A percentile compares a stretch with the other conserved stretches of the same genome.
Evolutionary conservation across 2,888 invertebrate genomes (phyloP).

Genomic region (Boloria selene): DNA sequence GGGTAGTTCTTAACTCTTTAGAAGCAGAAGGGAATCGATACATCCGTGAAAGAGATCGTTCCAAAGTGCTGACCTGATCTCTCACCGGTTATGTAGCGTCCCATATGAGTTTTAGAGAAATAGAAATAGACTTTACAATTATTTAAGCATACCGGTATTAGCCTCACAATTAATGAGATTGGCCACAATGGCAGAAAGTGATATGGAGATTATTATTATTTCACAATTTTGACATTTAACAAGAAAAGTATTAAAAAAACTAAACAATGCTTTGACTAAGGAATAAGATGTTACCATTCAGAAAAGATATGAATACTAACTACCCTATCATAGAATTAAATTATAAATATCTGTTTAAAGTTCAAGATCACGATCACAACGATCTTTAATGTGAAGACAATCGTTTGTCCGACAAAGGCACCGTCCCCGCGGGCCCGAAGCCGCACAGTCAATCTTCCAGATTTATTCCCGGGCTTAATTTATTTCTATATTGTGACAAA

Average conservation of each 20-base stretch:
- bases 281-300: too few relatives aligned
- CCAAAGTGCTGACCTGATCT: too few relatives aligned
- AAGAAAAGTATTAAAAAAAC: not conserved
- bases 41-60: too few relatives aligned
- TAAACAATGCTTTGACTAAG: not conserved
- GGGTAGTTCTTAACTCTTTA: too few relatives aligned
- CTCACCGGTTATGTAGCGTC: too few relatives aligned
- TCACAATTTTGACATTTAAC: not conserved
- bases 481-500: conserved; percentile 73
- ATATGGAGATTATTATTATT: not conserved
- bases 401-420: conserved; percentile 15
- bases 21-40: too few relatives aligned
- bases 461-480: conserved; percentile 46
- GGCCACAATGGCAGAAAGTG: too few relatives aligned
- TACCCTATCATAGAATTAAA: not conserved
- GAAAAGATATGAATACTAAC: too few relatives aligned
- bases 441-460: not conserved
- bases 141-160: too few relatives aligned
- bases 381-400: conserved; percentile 8
- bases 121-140: too few relatives aligned
- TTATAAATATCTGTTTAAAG: not conserved
- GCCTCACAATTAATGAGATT: too few relatives aligned
- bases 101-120: too few relatives aligned
- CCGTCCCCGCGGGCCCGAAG: conserved; percentile 8
- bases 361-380: conserved; percentile 1